Evolutionary conservation across 2,888 invertebrate species (phyloP).

Genomic region (Tinea trinotella): DNA sequence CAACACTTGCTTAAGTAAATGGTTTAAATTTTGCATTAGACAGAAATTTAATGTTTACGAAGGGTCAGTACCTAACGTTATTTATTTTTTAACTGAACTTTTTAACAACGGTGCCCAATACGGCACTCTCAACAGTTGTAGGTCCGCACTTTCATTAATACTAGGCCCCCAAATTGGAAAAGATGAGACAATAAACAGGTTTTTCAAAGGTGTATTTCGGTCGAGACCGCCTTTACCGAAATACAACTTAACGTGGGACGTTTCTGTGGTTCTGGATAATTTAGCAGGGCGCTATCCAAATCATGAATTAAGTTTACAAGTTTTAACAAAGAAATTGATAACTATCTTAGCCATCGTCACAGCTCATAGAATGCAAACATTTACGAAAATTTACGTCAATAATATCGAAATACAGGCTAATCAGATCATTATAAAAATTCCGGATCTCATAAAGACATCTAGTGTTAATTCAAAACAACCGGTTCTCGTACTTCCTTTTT

Average conservation of each 20-base stretch:
- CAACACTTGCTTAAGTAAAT: conserved; percentile 1
- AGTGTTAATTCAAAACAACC: conserved; percentile 21
- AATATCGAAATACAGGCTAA: conserved; percentile 20
- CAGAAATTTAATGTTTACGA: not conserved
- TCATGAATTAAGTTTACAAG: conserved; percentile 19
- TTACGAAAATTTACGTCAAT: conserved; percentile 24
- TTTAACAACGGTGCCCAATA: conserved; percentile 22
- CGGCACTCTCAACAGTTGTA: conserved; percentile 20
- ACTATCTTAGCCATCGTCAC: conserved; percentile 25
- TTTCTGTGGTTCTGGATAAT: conserved; percentile 23
- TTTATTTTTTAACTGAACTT: conserved; percentile 18
- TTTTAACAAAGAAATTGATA: conserved; percentile 25
- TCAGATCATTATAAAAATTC: conserved; percentile 16
- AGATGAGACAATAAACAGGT: conserved; percentile 20
- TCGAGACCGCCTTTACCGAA: conserved; percentile 23
- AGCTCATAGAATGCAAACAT: conserved; percentile 25
- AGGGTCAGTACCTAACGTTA: conserved; percentile 12
- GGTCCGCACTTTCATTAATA: conserved; percentile 22
- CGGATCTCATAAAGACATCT: conserved; percentile 21
- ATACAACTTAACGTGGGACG: conserved; percentile 31
- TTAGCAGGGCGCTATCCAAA: conserved; percentile 19
- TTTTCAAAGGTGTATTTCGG: conserved; percentile 22
- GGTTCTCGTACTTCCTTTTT: conserved; percentile 22
- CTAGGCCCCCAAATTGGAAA: conserved; percentile 16
- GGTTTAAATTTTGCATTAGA: conserved; percentile 8